Evolutionary conservation across 2,113 vertebrate genomes (phyloP).

Genomic region (Perca fluviatilis): DNA sequence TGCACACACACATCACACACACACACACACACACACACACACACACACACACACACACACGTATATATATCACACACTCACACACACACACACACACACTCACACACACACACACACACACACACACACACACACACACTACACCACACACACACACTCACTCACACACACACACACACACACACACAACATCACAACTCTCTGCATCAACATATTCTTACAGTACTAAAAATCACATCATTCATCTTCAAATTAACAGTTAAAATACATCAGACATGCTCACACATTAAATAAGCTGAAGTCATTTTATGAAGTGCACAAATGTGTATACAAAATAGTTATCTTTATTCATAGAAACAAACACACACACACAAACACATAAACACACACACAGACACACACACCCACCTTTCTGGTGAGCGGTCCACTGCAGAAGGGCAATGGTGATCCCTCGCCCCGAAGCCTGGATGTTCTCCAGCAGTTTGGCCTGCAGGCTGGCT

Average conservation of each 20-base stretch:
- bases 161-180: background rate
- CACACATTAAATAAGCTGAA: too few species aligned
- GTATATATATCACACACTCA: background rate
- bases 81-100: slow-evolving; percentile 6
- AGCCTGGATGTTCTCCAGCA: too few species aligned
- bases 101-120: background rate
- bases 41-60: background rate
- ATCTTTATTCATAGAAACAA: background rate
- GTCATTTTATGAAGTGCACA: too few species aligned
- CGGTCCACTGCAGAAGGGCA: too few species aligned
- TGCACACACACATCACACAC: slow-evolving; percentile 49
- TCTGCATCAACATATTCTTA: too few species aligned
- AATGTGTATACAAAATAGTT: too few species aligned
- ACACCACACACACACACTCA: background rate
- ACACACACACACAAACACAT: background rate
- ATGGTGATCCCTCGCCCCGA: too few species aligned
- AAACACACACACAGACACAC: background rate
- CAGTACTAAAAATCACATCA: too few species aligned
- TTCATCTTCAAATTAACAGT: too few species aligned
- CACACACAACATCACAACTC: background rate
- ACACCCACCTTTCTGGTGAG: slow-evolving; percentile 78
- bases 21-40: slow-evolving; percentile 11
- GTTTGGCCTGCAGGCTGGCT: slow-evolving; percentile 88
- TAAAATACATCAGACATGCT: too few species aligned
- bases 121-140: slow-evolving; percentile 10